Evolutionary conservation across 2,888 invertebrate genomes (phyloP).

Genomic region (Spisula subtruncata): DNA sequence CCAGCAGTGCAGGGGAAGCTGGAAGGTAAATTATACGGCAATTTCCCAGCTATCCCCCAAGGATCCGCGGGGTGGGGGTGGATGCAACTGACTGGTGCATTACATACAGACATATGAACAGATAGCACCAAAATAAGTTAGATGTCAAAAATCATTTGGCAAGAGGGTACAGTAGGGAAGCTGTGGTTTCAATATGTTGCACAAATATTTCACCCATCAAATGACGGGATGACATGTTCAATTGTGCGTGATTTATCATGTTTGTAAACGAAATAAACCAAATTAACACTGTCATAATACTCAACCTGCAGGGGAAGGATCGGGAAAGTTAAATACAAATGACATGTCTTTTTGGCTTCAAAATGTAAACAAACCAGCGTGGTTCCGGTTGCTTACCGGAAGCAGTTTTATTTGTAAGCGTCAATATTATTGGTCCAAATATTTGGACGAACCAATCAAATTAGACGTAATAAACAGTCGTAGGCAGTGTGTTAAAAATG

Average conservation of each 20-base stretch:
- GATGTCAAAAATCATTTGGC: too few species aligned
- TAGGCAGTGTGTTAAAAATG: constrained; percentile 57
- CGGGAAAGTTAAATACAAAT: constrained; percentile 69
- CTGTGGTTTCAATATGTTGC: too few species aligned
- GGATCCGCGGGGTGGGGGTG: too few species aligned
- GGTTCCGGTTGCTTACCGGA: constrained; percentile 39
- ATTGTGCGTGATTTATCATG: neutral
- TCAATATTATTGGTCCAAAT: neutral
- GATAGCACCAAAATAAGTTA: too few species aligned
- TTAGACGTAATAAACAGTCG: neutral
- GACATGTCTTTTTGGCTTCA: constrained; percentile 47
- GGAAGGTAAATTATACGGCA: too few species aligned
- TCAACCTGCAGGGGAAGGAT: constrained; percentile 27
- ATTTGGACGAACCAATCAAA: constrained; percentile 36
- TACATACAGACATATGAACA: too few species aligned
- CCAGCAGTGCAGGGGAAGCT: too few species aligned
- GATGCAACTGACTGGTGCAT: too few species aligned
- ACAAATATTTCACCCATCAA: too few species aligned
- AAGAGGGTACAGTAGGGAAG: too few species aligned
- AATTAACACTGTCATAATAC: neutral
- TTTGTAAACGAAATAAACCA: neutral
- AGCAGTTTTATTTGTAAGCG: constrained; percentile 20
- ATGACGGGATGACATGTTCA: too few species aligned
- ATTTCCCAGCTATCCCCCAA: too few species aligned
- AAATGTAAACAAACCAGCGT: constrained; percentile 62